Percentiles rank a stretch among this genome's conserved stretches.
These are phyloP conservation scores for Psittacara wagleri DNA, from an alignment of 2,113 vertebrate species.

Conservation along the genomic window DNA sequence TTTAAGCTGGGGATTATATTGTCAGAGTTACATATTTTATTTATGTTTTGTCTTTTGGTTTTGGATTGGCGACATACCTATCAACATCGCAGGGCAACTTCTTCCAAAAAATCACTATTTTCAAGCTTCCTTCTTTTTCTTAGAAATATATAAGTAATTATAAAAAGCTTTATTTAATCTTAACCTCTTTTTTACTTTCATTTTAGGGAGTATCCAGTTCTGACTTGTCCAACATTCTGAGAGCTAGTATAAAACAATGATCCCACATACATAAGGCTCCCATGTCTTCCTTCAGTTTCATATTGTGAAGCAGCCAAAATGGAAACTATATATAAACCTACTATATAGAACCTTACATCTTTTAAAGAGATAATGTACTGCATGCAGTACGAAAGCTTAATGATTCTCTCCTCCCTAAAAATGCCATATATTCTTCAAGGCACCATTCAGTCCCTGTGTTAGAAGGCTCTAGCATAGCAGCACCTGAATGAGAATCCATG, in stretches of 20 bases:
- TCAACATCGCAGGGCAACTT: background rate
- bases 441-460: background rate
- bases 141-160: background rate
- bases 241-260: background rate
- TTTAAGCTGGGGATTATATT: background rate
- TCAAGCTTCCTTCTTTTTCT: background rate
- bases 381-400: background rate
- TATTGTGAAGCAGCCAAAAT: background rate
- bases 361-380: background rate
- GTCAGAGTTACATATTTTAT: background rate
- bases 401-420: background rate
- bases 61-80: background rate
- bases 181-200: background rate
- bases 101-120: background rate
- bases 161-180: background rate
- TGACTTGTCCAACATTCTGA: background rate
- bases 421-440: background rate
- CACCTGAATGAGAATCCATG: background rate
- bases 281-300: background rate
- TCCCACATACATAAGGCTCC: background rate
- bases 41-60: background rate
- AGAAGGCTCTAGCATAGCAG: background rate
- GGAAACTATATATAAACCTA: background rate
- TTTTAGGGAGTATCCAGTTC: background rate
- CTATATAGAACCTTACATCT: background rate